Percentiles rank a stretch among this genome's conserved stretches.
Evolutionary conservation across 1,140 invertebrate genomes (phyloP).

Genomic region (Scaptomyza hsui): DNA sequence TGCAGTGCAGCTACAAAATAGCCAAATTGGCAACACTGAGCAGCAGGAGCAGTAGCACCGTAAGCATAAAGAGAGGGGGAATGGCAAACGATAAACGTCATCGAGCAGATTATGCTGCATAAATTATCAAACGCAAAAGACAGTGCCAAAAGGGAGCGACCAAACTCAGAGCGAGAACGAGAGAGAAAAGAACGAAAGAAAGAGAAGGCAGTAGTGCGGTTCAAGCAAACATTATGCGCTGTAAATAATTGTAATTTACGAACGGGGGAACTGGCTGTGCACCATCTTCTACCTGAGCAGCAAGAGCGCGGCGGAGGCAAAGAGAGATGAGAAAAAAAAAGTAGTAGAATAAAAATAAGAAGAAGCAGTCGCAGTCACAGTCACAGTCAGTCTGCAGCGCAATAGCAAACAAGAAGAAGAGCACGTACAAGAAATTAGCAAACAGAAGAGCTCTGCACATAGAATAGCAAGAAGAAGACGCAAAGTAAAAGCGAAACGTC

Average conservation of each 20-base stretch:
- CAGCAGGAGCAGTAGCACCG: constrained; percentile 6
- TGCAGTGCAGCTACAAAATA: not conserved
- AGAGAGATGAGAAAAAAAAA: constrained; percentile 32
- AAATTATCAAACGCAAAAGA: constrained; percentile 79
- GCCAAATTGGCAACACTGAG: not conserved
- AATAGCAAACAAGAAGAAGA: constrained; percentile 70
- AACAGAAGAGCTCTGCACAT: constrained; percentile 40
- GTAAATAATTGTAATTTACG: constrained; percentile 81
- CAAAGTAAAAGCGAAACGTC: constrained; percentile 70
- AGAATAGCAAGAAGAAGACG: constrained; percentile 11
- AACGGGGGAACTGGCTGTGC: constrained; percentile 63
- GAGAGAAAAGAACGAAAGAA: constrained; percentile 7
- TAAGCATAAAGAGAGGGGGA: constrained; percentile 29
- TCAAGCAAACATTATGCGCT: constrained; percentile 54
- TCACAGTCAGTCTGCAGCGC: constrained; percentile 7
- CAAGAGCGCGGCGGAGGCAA: constrained; percentile 30
- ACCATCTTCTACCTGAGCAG: constrained; percentile 65
- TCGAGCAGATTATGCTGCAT: constrained; percentile 77
- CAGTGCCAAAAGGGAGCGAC: constrained; percentile 64
- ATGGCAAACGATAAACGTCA: constrained; percentile 77
- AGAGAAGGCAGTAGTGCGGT: constrained; percentile 6
- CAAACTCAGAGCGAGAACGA: not conserved
- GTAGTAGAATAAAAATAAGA: constrained; percentile 19
- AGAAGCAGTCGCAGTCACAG: constrained; percentile 7
- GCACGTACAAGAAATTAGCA: constrained; percentile 81